These are phyloP conservation scores for Tenthredo amoena DNA, from an alignment of 2,888 invertebrate genomes.

Conservation along the genomic window DNA sequence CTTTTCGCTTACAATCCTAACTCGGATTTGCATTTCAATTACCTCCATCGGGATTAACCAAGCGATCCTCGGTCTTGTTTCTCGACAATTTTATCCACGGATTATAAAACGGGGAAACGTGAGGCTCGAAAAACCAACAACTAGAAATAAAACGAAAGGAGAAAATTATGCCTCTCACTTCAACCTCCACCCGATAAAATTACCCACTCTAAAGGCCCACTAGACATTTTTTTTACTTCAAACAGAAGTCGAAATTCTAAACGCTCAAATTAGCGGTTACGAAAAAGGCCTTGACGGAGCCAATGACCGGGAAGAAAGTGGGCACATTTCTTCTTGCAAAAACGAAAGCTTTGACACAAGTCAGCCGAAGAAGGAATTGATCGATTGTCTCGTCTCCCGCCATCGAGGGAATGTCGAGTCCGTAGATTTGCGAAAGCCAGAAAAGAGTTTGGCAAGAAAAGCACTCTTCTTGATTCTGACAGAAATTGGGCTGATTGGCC, in stretches of 20 bases:
- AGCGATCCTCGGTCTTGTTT: neutral
- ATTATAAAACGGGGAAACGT: neutral
- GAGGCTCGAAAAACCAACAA: neutral
- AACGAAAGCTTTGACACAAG: neutral
- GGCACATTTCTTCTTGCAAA: neutral
- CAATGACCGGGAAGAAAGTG: neutral
- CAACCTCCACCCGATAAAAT: neutral
- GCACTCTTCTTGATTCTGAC: slow-evolving; percentile 1
- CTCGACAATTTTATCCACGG: neutral
- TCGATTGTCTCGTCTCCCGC: neutral
- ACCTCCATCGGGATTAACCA: neutral
- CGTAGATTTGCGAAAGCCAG: neutral
- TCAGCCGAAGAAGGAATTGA: neutral
- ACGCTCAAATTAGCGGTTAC: neutral
- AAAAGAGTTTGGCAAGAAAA: slow-evolving; percentile 10
- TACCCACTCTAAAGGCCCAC: neutral
- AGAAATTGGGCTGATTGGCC: neutral
- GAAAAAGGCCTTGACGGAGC: neutral
- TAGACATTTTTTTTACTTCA: neutral
- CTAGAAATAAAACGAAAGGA: neutral
- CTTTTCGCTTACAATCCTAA: neutral
- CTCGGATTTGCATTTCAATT: slow-evolving; percentile 11
- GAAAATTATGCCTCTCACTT: neutral
- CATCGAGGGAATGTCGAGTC: neutral
- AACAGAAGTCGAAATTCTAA: neutral